These are phyloP conservation scores for Acanthurus lineatus DNA, from an alignment of 2,797 vertebrate genomes.

Conservation along the genomic window DNA sequence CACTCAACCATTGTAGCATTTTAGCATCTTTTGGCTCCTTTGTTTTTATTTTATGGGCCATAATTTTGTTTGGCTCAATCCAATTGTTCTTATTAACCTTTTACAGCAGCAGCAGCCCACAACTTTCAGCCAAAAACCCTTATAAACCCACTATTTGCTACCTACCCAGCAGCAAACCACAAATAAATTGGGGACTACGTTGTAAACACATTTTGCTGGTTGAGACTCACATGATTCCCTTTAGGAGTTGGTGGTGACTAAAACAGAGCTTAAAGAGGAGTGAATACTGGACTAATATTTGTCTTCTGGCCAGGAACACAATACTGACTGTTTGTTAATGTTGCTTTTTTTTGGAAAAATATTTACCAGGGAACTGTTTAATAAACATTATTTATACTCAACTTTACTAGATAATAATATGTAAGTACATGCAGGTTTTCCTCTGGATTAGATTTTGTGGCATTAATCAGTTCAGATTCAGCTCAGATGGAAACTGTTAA, in stretches of 20 bases:
- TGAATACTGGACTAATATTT: background rate
- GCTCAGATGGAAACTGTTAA: background rate
- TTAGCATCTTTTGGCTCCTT: background rate
- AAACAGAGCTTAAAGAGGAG: no score
- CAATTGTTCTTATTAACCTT: background rate
- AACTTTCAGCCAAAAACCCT: background rate
- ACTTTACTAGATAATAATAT: no score
- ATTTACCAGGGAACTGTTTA: no score
- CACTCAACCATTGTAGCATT: background rate
- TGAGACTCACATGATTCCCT: background rate
- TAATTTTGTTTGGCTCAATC: background rate
- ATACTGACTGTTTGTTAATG: no score
- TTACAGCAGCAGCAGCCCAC: no score
- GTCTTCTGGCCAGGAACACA: no score
- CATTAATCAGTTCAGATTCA: background rate
- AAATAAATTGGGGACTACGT: background rate
- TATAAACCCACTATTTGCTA: background rate
- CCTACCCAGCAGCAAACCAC: background rate
- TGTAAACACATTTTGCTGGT: background rate
- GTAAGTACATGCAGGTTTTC: background rate
- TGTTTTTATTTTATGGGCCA: background rate
- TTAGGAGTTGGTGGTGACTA: background rate
- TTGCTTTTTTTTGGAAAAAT: no score
- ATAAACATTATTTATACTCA: no score
- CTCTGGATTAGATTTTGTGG: background rate